Conservation (phyloP, 1,140 invertebrate species). For the Thalassaphorura encarpata region DNA sequence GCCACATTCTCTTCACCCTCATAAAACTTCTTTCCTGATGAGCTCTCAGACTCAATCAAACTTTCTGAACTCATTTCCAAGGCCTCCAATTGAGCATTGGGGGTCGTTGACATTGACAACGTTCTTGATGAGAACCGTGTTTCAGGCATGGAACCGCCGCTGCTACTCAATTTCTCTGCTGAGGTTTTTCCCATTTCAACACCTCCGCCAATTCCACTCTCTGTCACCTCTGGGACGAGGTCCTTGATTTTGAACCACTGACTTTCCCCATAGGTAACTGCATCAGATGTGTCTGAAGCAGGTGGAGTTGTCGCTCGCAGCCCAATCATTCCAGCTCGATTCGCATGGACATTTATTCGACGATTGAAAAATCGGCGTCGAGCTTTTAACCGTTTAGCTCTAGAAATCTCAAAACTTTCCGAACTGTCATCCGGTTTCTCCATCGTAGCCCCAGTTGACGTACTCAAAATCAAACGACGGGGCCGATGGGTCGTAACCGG, state of each 20-base stretch:
- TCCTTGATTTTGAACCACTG: conserved; percentile 26
- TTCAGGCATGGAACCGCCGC: not conserved
- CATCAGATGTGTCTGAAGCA: not conserved
- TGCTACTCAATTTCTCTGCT: not conserved
- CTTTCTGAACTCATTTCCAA: not conserved
- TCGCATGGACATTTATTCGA: too few species aligned
- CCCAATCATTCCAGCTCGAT: not conserved
- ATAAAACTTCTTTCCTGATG: not conserved
- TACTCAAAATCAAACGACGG: too few species aligned
- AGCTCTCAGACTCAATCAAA: not conserved
- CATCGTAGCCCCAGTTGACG: too few species aligned
- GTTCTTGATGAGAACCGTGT: conserved; percentile 3
- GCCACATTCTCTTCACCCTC: too few species aligned
- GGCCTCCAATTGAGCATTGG: not conserved
- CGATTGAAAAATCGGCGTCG: too few species aligned
- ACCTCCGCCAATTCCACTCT: conserved; percentile 1
- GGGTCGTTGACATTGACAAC: conserved; percentile 2
- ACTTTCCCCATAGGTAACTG: conserved; percentile 29
- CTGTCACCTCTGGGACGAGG: not conserved
- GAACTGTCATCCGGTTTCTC: too few species aligned
- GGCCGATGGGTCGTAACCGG: conserved; percentile 10
- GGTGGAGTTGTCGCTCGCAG: conserved; percentile 2
- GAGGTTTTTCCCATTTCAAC: conserved; percentile 3
- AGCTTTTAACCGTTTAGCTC: too few species aligned
- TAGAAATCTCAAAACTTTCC: too few species aligned